Evolutionary conservation across 2,888 invertebrate genomes (phyloP), one percentile per base, ranked within the genome.

Genomic region (Nomada ferruginata): DNA sequence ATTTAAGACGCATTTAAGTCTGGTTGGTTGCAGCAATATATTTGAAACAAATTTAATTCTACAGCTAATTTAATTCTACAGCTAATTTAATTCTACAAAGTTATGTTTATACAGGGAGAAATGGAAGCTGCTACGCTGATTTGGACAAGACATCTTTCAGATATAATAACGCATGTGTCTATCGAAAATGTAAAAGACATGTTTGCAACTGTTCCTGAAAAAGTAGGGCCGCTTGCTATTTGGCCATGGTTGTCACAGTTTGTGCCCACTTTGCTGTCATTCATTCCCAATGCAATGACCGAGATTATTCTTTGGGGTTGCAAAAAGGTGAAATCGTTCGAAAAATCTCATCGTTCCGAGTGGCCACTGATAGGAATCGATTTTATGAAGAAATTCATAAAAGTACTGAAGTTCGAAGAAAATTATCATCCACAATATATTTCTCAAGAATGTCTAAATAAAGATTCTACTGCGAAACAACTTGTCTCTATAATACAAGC

Each of bases 331-430:
- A 90, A 86, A 70, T 87, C 85, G 5, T 89, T 93, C 63, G 92
- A 92, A 87, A 86, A 89, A 68, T 87, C 76, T 50, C 72, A 88
- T 75, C 84, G 79, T 18, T 77, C 69, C 36, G 74, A 76, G 23
- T 93, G 92, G 92, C 93, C 92, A 11, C 85, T 88, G 72, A 87
- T 89, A 65, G 92, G 91, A 11, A 87, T 92, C 29, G 89, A 94
- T 57, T 94, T 94, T 88, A 93, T 93, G 2, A 87, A 91, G 20
- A 91, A 91, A 76, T 92, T 94, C 4, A 85, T 92, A 74, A 86
- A 90, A 63, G 82, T 93, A 42, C 76, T 94, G 23, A 92, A 90
- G 55, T 85, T 89, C 36, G 89, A 90, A 65, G 87, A 87, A 64
- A 87, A 83, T 47, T 82, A 86, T 60, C 84, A 88, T 5, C 87